phyloP scores from a whole-genome alignment of 1,140 invertebrate genomes.

The Drosophila simulans region DNA sequence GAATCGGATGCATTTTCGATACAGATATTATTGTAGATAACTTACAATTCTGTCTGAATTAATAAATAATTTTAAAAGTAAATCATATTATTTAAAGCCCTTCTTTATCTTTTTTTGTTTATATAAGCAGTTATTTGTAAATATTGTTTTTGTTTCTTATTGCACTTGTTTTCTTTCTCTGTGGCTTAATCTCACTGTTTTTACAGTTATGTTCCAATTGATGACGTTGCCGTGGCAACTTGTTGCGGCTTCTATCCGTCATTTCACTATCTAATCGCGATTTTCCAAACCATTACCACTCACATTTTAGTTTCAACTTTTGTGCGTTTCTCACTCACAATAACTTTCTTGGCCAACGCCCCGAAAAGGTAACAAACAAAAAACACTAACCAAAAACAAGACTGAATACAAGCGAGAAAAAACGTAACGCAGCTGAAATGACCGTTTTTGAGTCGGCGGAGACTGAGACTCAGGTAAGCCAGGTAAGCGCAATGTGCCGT shows the following conservation, averaged over 20 bases:
- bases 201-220: slow-evolving; percentile 76
- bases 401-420: slow-evolving; percentile 45
- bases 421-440: slow-evolving; percentile 75
- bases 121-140: not conserved
- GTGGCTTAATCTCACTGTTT: slow-evolving; percentile 61
- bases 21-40: not conserved
- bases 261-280: slow-evolving; percentile 44
- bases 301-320: not conserved
- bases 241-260: slow-evolving; percentile 55
- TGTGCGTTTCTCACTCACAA: slow-evolving; percentile 15
- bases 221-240: slow-evolving; percentile 70
- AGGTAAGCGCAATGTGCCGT: slow-evolving; percentile 46
- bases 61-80: not conserved
- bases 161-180: not conserved
- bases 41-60: not conserved
- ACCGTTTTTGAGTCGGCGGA: slow-evolving; percentile 66
- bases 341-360: slow-evolving; percentile 77
- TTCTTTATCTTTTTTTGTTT: not conserved
- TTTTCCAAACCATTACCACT: slow-evolving; percentile 27
- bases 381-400: slow-evolving; percentile 13
- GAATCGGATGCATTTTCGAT: not conserved
- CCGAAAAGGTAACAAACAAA: slow-evolving; percentile 48
- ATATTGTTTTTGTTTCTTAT: not conserved
- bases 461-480: slow-evolving; percentile 31
- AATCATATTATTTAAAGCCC: not conserved